These are phyloP conservation scores for Neotoxoptera formosana DNA, from an alignment of 1,140 invertebrate species.

Conservation along the genomic window DNA sequence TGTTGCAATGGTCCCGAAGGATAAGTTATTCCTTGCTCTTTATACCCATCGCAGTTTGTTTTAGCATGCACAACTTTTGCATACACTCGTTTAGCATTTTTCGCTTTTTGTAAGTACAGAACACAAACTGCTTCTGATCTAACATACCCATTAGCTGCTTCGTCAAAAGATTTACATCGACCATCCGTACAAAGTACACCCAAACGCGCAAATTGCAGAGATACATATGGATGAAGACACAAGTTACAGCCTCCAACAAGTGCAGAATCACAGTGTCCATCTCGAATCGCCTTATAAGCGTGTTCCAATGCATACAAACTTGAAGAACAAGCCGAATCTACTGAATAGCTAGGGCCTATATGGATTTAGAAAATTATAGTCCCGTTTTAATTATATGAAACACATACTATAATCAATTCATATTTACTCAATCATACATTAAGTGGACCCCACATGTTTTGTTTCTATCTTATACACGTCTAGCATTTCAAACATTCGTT, in stretches of 20 bases:
- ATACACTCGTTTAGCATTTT: conserved; percentile 80
- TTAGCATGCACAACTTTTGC: conserved; percentile 74
- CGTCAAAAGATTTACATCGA: conserved; percentile 89
- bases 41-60: conserved; percentile 88
- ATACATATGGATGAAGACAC: conserved; percentile 84
- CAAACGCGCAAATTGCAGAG: conserved; percentile 77
- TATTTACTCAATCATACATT: neutral
- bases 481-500: neutral
- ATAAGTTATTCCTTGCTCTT: conserved; percentile 89
- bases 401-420: neutral
- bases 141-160: conserved; percentile 75
- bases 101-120: conserved; percentile 82
- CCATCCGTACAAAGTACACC: conserved; percentile 88
- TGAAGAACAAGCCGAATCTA: conserved; percentile 92
- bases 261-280: conserved; percentile 83
- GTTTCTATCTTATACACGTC: neutral
- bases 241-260: conserved; percentile 87
- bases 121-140: conserved; percentile 80
- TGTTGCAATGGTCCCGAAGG: conserved; percentile 86
- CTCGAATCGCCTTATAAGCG: conserved; percentile 78
- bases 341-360: conserved; percentile 78
- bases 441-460: neutral
- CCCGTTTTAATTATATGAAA: neutral
- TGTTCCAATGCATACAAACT: conserved; percentile 85
- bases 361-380: neutral